Conservation (phyloP, 2,113 vertebrate genomes). For the Anolis sagrei region DNA sequence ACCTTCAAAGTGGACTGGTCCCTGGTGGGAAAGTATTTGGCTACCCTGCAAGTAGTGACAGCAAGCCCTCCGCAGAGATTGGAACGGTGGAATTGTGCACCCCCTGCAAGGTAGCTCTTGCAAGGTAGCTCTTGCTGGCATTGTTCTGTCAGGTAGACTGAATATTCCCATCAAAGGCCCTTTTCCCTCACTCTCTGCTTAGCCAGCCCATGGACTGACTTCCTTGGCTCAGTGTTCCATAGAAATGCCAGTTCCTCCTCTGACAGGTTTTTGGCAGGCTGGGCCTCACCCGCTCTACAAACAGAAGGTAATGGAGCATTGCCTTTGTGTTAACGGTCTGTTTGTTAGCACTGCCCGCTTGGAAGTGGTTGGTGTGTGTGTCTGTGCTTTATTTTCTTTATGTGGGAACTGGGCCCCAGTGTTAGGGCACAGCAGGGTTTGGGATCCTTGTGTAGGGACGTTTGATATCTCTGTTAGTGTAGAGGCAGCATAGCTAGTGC, state of each 20-base stretch:
- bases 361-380: neutral
- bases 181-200: too few relatives aligned
- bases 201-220: neutral
- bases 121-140: too few relatives aligned
- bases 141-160: neutral
- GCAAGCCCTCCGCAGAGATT: too few relatives aligned
- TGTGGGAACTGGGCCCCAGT: neutral
- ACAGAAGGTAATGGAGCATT: neutral
- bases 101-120: too few relatives aligned
- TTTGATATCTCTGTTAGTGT: too few relatives aligned
- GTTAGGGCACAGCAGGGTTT: neutral
- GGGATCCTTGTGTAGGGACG: too few relatives aligned
- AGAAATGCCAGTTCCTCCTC: neutral
- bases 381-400: neutral
- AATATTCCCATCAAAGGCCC: neutral
- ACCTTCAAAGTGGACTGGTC: neutral
- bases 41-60: too few relatives aligned
- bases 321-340: neutral
- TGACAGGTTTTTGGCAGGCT: neutral
- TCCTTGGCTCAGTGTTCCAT: neutral
- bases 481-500: too few relatives aligned
- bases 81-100: too few relatives aligned
- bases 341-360: neutral
- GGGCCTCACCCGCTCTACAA: neutral
- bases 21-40: too few relatives aligned